Conservation (phyloP, 53 echinoderm and acorn worm species). For the Paracentrotus lividus region DNA sequence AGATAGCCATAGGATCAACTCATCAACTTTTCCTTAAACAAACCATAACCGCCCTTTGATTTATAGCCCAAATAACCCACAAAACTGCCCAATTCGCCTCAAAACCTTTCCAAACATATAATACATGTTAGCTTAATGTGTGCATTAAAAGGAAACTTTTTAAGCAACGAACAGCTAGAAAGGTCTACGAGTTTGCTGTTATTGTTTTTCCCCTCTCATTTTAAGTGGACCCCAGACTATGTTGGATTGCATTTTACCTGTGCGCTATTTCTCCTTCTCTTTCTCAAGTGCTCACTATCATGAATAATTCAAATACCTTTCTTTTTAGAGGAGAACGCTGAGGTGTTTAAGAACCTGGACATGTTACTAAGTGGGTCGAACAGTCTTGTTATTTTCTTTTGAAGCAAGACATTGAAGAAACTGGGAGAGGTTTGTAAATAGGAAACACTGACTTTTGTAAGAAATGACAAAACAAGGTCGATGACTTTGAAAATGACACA, state of each 20-base stretch:
- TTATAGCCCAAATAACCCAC: too few species aligned
- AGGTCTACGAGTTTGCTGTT: neutral
- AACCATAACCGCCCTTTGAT: too few species aligned
- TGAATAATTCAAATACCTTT: constrained; percentile 44
- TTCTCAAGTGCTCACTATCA: neutral
- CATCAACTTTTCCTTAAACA: too few species aligned
- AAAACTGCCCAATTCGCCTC: too few species aligned
- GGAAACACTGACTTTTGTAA: too few species aligned
- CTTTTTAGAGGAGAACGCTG: constrained; percentile 6
- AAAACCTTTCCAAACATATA: too few species aligned
- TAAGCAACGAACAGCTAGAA: neutral
- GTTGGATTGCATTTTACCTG: neutral
- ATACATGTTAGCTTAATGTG: too few species aligned
- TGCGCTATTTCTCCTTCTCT: constrained; percentile 3
- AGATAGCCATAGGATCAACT: neutral
- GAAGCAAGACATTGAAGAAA: neutral
- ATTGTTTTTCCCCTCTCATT: neutral
- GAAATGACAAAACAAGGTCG: too few species aligned
- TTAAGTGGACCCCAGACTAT: constrained; percentile 29
- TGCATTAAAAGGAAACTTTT: too few species aligned
- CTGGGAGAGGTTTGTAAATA: neutral
- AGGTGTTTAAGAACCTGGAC: constrained; percentile 34
- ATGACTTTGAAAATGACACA: too few species aligned
- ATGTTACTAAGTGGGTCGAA: constrained; percentile 40
- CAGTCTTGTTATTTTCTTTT: neutral